Percentiles rank a stretch among this genome's conserved stretches.
Conservation (phyloP, 2,797 vertebrate genomes). For the Oreochromis mossambicus region DNA sequence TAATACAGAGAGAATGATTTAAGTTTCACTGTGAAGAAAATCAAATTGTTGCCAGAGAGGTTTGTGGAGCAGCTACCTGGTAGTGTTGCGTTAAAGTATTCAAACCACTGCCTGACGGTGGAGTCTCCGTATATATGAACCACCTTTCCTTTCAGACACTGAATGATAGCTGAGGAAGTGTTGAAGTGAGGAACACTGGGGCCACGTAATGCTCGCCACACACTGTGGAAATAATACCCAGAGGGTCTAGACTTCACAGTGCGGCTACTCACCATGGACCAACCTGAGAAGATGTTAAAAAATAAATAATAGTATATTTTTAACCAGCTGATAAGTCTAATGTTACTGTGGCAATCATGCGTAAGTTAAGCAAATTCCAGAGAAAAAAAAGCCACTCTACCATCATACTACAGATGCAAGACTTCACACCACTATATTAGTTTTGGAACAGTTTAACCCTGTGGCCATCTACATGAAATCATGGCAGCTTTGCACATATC, state of each 20-base stretch:
- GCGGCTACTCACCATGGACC: background rate
- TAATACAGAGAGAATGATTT: background rate
- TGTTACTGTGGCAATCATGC: background rate
- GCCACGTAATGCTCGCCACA: conserved; percentile 76
- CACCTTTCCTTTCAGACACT: conserved; percentile 85
- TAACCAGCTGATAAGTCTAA: background rate
- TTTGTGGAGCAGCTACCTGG: conserved; percentile 72
- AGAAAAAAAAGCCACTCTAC: background rate
- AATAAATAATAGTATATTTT: background rate
- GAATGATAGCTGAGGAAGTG: conserved; percentile 71
- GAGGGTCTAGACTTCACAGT: conserved; percentile 50
- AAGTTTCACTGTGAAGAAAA: background rate
- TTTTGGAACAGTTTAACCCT: background rate
- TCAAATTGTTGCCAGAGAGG: background rate
- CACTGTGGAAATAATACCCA: conserved; percentile 84
- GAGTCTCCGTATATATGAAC: conserved; percentile 90
- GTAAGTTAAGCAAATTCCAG: background rate
- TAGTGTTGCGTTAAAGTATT: conserved; percentile 78
- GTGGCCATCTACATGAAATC: background rate
- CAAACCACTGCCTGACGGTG: conserved; percentile 91
- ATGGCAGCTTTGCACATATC: background rate
- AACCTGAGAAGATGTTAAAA: background rate
- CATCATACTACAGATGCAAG: background rate
- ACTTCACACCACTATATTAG: background rate
- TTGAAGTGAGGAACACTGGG: conserved; percentile 79